Base-by-base conservation (phyloP, 2,888 invertebrate genomes). In the Cephus runcator region DNA sequence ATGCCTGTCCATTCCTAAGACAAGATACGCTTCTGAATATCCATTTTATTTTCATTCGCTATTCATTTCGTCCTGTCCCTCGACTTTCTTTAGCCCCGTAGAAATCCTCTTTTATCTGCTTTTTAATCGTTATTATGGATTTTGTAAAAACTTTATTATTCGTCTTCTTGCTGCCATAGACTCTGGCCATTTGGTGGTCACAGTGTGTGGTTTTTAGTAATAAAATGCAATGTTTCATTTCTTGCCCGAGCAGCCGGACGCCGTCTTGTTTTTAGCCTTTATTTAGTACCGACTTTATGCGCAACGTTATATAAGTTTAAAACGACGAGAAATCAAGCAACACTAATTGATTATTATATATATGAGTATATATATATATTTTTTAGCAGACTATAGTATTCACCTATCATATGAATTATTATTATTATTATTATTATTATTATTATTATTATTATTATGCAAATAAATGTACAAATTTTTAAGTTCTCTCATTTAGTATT, bases 381-480 rank as follows among this genome's bases (percentile, higher is more conserved):
- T 75, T 73, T 76, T 86, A 87, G 83, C 83, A 86, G 82, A 85
- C 85, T 84, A 83, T 84, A 85, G 85, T 81, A 82, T 82, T 85
- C 77, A 82, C 82, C 80, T 73, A 79, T 79, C 75, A 78, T 75
- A 80, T 71, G 75, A 74, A 79, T 77, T 74, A 79, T 69, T 78
- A 78, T 76, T 75, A 77, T 78, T 76, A 75, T 69, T 79, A 79
- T 12, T 85, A 87, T 79, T 80, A 83, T 79, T 81, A 83, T 79
- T 80, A 81, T 79, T 80, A 81, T 83, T 80, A 83, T 77, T 85
- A 85, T 76, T 87, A 86, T 85, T 84, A 86, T 86, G 86, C 82
- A 85, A 89, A 87, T 87, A 87, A 88, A 88, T 86, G 87, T 90
- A 89, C 87, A 89, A 85, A 88, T 87, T 86, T 88, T 86, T 85